phyloP scores from a whole-genome alignment of 2,888 invertebrate genomes.

The Linnaemya vulpina region DNA sequence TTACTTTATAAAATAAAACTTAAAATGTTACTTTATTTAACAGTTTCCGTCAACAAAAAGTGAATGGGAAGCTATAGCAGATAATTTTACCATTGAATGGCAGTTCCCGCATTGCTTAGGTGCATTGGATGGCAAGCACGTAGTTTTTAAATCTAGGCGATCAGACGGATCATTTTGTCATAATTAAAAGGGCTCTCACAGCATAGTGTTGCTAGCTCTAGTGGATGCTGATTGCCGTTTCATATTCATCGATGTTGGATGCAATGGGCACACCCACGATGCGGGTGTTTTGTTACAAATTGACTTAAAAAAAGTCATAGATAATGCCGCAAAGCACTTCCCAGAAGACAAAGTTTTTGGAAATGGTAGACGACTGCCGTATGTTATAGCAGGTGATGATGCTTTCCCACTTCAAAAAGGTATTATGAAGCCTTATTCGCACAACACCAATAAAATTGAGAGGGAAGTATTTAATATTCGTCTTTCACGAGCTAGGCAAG shows the following conservation, averaged over 20 bases:
- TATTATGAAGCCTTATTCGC: conserved; percentile 1
- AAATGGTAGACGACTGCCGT: conserved; percentile 7
- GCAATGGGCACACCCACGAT: no score
- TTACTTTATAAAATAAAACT: neutral
- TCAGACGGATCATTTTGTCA: conserved; percentile 3
- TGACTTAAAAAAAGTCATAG: conserved; percentile 5
- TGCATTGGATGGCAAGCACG: no score
- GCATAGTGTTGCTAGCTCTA: no score
- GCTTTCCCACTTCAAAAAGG: conserved; percentile 42
- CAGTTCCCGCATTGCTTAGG: conserved; percentile 20
- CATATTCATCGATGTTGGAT: neutral
- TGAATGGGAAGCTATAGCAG: conserved; percentile 25
- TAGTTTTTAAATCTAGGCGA: neutral
- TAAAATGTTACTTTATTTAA: neutral
- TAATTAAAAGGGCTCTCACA: conserved; percentile 59
- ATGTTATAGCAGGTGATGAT: conserved; percentile 49
- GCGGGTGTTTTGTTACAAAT: no score
- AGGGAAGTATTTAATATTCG: conserved; percentile 12
- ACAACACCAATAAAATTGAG: neutral
- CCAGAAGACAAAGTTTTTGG: conserved; percentile 8
- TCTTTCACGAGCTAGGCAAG: conserved; percentile 16
- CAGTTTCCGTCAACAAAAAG: conserved; percentile 12
- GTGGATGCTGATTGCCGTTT: conserved; percentile 64
- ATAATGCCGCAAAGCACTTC: conserved; percentile 12
- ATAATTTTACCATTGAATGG: conserved; percentile 9